Conservation (phyloP, 2,113 vertebrate genomes). For the Pseudorhombus dupliciocellatus region DNA sequence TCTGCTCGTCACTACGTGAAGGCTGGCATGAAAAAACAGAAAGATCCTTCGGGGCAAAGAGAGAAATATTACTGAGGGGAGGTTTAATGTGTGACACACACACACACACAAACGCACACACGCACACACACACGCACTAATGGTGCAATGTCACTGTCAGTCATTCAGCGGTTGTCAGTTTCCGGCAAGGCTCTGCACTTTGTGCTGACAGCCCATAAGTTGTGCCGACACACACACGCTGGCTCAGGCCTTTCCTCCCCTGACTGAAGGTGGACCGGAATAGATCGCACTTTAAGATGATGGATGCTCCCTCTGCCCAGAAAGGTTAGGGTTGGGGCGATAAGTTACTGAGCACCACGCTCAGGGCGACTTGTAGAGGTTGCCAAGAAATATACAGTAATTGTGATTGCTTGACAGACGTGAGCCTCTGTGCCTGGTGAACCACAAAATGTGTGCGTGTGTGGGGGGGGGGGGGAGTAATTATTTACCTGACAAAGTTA, state of each 20-base stretch:
- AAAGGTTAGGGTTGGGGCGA: slow-evolving; percentile 73
- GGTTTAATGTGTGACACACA: slow-evolving; percentile 49
- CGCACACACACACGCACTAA: slow-evolving; percentile 33
- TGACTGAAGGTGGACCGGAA: slow-evolving; percentile 71
- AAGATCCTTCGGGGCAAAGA: slow-evolving; percentile 40
- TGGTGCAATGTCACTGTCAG: slow-evolving; percentile 77
- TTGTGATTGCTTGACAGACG: slow-evolving; percentile 69
- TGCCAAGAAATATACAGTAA: slow-evolving; percentile 67
- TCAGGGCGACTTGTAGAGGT: slow-evolving; percentile 50
- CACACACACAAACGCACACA: slow-evolving; percentile 25
- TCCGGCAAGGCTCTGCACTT: slow-evolving; percentile 78
- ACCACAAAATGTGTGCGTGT: slow-evolving; percentile 18
- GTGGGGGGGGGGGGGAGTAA: neutral
- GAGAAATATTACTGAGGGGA: slow-evolving; percentile 47
- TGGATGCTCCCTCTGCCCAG: slow-evolving; percentile 72
- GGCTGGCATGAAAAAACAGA: slow-evolving; percentile 22
- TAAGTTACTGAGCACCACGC: slow-evolving; percentile 72
- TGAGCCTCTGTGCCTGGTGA: slow-evolving; percentile 34
- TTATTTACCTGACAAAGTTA: too few relatives aligned
- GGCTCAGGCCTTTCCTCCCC: slow-evolving; percentile 60
- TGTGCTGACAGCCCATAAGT: slow-evolving; percentile 81
- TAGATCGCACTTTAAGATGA: slow-evolving; percentile 79
- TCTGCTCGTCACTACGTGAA: slow-evolving; percentile 52
- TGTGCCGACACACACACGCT: slow-evolving; percentile 51
- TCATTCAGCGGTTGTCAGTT: slow-evolving; percentile 74